Percentiles rank a stretch among this genome's conserved stretches.
Conservation (phyloP, 2,888 invertebrate genomes). For the Halocaridina rubra region DNA sequence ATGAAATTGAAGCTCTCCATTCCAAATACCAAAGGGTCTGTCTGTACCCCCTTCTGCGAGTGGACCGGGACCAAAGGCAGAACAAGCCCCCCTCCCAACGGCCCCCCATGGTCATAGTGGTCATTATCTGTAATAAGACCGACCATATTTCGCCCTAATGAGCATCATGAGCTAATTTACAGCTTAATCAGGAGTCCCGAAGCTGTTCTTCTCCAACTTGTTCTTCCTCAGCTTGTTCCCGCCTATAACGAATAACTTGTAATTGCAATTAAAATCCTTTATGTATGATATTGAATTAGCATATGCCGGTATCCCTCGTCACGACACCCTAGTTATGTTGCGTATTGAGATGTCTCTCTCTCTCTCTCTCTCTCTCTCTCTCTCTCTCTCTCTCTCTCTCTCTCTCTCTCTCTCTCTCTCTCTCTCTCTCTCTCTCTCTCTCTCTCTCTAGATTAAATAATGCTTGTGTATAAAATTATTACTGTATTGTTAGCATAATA, state of each 20-base stretch:
- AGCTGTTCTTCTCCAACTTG: background rate
- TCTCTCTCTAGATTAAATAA: too few relatives aligned
- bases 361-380: too few relatives aligned
- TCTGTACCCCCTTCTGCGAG: background rate
- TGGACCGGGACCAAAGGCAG: background rate
- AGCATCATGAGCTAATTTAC: slow-evolving; percentile 28
- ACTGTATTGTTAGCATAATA: too few relatives aligned
- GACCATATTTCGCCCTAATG: slow-evolving; percentile 45
- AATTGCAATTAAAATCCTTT: slow-evolving; percentile 40
- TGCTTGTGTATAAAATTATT: too few relatives aligned
- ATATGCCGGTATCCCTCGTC: background rate
- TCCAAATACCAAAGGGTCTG: too few relatives aligned
- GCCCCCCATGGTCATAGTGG: background rate
- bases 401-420: too few relatives aligned
- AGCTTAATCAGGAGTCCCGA: slow-evolving; percentile 31
- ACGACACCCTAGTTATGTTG: too few relatives aligned
- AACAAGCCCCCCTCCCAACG: background rate
- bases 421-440: too few relatives aligned
- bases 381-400: too few relatives aligned
- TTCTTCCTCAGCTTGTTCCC: background rate
- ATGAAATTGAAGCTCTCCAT: too few relatives aligned
- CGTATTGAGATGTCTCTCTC: too few relatives aligned
- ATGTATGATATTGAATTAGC: slow-evolving; percentile 44
- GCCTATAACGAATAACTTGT: slow-evolving; percentile 15
- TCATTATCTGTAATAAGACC: slow-evolving; percentile 46